A percentile compares a stretch with the other conserved stretches of the same genome.
phyloP scores from a whole-genome alignment of 2,797 vertebrate species.

The Parauchenoglanis punctatus region DNA sequence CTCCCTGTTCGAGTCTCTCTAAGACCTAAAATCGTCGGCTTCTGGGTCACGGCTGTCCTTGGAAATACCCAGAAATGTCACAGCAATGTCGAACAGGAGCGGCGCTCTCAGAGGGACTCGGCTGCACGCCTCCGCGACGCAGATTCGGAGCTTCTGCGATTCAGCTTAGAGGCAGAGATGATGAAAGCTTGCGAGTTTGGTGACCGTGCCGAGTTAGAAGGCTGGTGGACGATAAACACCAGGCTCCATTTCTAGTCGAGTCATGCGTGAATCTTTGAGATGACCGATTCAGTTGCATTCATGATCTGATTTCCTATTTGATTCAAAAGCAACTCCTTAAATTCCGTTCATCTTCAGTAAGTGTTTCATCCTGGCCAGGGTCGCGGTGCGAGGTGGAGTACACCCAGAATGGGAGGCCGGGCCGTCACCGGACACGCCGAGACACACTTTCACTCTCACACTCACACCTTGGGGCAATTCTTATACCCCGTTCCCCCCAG shows the following conservation, averaged over 20 bases:
- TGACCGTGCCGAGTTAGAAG: neutral
- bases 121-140: neutral
- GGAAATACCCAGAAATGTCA: constrained; percentile 39
- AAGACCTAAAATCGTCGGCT: constrained; percentile 29
- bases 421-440: neutral
- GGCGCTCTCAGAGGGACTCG: neutral
- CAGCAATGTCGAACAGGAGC: constrained; percentile 10
- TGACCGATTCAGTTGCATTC: neutral
- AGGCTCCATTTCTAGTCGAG: neutral
- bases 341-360: neutral
- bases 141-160: neutral
- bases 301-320: neutral
- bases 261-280: neutral
- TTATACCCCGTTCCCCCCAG: too few relatives aligned
- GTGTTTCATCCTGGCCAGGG: neutral
- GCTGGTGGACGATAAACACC: neutral
- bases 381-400: neutral
- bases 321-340: neutral
- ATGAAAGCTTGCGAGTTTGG: neutral
- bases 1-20: constrained; percentile 29
- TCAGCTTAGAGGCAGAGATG: neutral
- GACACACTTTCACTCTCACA: neutral
- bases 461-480: neutral
- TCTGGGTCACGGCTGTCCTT: constrained; percentile 17
- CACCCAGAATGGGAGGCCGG: neutral